A percentile compares a stretch with the other conserved stretches of the same genome.
Conservation (phyloP, 2,888 invertebrate genomes). For the Eugnorisma glareosa region DNA sequence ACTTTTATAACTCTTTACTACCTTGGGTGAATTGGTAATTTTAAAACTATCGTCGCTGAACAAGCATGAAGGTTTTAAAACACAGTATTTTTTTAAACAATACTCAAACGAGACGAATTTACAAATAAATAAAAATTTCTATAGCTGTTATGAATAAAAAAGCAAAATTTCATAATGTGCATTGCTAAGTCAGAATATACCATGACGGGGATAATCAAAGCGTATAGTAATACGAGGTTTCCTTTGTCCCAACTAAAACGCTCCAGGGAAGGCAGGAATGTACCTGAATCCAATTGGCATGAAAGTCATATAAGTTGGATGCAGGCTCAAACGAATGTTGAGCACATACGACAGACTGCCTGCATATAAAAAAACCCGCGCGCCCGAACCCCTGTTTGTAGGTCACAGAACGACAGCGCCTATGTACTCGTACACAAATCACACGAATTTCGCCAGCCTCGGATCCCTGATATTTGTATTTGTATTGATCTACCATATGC, state of each 20-base stretch:
- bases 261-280: neutral
- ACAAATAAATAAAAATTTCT: neutral
- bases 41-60: neutral
- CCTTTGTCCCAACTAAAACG: neutral
- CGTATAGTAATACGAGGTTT: neutral
- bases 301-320: slow-evolving; percentile 41
- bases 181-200: neutral
- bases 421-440: slow-evolving; percentile 72
- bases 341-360: slow-evolving; percentile 63
- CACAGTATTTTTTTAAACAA: neutral
- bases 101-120: neutral
- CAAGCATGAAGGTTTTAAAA: neutral
- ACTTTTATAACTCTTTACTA: slow-evolving; percentile 17
- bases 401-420: slow-evolving; percentile 70
- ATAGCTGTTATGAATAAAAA: neutral
- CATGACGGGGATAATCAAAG: neutral
- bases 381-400: slow-evolving; percentile 69
- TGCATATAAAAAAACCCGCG: slow-evolving; percentile 75
- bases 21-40: neutral
- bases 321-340: slow-evolving; percentile 62
- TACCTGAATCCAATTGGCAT: slow-evolving; percentile 29
- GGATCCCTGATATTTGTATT: slow-evolving; percentile 71
- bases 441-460: slow-evolving; percentile 71
- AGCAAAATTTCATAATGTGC: neutral
- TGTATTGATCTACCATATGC: slow-evolving; percentile 75